Conservation (phyloP, 2,888 invertebrate genomes). For the Tetranychus truncatus region DNA sequence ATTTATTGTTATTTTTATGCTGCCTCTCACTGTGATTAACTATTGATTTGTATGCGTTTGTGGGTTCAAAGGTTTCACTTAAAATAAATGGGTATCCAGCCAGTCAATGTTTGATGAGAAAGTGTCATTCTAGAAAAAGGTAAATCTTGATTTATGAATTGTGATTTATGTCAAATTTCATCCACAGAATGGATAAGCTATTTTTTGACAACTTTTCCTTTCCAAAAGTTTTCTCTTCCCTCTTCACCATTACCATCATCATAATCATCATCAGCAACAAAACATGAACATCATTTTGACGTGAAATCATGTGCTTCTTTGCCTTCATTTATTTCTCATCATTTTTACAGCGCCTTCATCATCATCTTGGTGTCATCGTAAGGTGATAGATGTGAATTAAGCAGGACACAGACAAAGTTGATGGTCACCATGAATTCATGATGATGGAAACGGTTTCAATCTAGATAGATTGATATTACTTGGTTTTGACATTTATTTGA, state of each 20-base stretch:
- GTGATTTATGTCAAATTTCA: neutral
- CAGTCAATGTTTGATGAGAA: neutral
- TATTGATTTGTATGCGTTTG: too few relatives aligned
- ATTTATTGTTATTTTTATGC: too few relatives aligned
- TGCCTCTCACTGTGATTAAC: too few relatives aligned
- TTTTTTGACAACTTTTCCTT: neutral
- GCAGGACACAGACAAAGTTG: neutral
- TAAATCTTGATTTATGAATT: neutral
- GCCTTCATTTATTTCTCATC: too few relatives aligned
- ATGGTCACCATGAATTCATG: neutral
- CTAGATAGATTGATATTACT: neutral
- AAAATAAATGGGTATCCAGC: neutral
- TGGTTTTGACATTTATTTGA: neutral
- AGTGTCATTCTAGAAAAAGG: neutral
- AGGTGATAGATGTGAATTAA: neutral
- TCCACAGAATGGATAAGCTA: neutral
- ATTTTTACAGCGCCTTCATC: too few relatives aligned
- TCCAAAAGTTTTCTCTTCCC: neutral
- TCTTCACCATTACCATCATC: neutral
- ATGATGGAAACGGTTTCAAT: neutral
- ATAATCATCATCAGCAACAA: neutral
- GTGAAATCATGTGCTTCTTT: too few relatives aligned
- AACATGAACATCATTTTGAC: too few relatives aligned
- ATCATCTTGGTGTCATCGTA: neutral
- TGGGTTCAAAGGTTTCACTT: too few relatives aligned